phyloP scores from a whole-genome alignment of 2,888 invertebrate species.

The Anagyrus pseudococci region DNA sequence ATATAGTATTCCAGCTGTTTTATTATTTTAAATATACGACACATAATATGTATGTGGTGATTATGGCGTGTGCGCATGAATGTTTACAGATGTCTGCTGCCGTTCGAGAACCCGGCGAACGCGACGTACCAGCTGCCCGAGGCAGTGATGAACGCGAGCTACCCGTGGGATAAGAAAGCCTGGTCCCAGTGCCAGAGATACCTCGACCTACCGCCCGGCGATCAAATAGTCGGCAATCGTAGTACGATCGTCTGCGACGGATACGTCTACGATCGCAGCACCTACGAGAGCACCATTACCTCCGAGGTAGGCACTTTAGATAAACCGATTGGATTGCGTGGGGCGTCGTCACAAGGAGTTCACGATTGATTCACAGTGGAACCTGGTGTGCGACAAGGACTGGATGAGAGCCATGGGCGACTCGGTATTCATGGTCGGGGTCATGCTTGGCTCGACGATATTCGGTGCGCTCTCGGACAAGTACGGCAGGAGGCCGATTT shows the following conservation, averaged over 20 bases:
- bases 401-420: slow-evolving; percentile 72
- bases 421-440: slow-evolving; percentile 75
- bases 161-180: slow-evolving; percentile 63
- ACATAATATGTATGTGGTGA: too few relatives aligned
- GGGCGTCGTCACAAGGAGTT: slow-evolving; percentile 17
- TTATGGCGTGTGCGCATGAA: too few relatives aligned
- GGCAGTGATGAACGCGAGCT: slow-evolving; percentile 63
- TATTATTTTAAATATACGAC: too few relatives aligned
- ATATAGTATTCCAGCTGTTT: too few relatives aligned
- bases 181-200: slow-evolving; percentile 64
- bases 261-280: slow-evolving; percentile 69
- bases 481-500: slow-evolving; percentile 74
- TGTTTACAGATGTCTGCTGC: slow-evolving; percentile 67
- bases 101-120: slow-evolving; percentile 64
- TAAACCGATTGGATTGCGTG: too few relatives aligned
- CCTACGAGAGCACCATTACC: slow-evolving; percentile 70
- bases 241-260: slow-evolving; percentile 60
- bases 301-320: slow-evolving; percentile 68
- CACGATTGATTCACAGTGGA: slow-evolving; percentile 63
- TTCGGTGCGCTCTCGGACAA: slow-evolving; percentile 78
- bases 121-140: slow-evolving; percentile 63
- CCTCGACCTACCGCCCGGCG: slow-evolving; percentile 14
- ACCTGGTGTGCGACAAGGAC: slow-evolving; percentile 71
- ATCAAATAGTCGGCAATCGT: neutral
- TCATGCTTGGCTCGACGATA: slow-evolving; percentile 74